phyloP scores from a whole-genome alignment of 2,797 vertebrate genomes.

The Pteronotus mesoamericanus region DNA sequence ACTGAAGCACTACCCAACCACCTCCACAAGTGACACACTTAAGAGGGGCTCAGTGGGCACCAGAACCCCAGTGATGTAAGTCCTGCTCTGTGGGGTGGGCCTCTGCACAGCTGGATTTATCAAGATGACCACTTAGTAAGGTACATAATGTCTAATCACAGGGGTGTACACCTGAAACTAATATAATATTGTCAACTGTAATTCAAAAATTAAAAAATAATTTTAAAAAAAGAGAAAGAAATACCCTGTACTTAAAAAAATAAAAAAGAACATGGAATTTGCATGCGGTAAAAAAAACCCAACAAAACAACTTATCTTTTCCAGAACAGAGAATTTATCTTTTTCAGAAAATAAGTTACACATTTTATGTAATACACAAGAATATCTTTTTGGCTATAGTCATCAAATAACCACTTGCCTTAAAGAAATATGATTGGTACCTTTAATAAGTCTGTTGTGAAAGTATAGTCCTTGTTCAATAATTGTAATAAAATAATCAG shows the following conservation, averaged over 20 bases:
- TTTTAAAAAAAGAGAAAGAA: not conserved
- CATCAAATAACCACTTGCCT: not conserved
- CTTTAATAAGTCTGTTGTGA: not conserved
- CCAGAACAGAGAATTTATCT: not conserved
- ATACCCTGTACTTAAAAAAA: not conserved
- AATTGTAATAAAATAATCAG: conserved; percentile 8
- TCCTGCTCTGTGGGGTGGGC: not conserved
- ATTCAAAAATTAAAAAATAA: not conserved
- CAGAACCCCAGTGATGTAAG: not conserved
- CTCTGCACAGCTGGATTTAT: not conserved
- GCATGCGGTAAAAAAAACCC: not conserved
- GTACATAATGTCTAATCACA: too few species aligned
- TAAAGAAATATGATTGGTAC: not conserved
- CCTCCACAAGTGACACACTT: not conserved
- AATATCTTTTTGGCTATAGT: not conserved
- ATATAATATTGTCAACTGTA: not conserved
- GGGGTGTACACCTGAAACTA: too few species aligned
- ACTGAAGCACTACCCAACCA: not conserved
- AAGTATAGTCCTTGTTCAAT: not conserved
- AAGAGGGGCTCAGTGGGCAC: not conserved
- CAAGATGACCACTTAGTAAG: too few species aligned
- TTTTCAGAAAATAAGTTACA: conserved; percentile 18
- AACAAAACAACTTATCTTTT: too few species aligned
- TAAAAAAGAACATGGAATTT: not conserved
- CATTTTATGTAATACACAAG: not conserved